Percentiles rank a stretch among this genome's conserved stretches.
Evolutionary conservation across 2,888 invertebrate genomes (phyloP).

Genomic region (Tinea pellionella): DNA sequence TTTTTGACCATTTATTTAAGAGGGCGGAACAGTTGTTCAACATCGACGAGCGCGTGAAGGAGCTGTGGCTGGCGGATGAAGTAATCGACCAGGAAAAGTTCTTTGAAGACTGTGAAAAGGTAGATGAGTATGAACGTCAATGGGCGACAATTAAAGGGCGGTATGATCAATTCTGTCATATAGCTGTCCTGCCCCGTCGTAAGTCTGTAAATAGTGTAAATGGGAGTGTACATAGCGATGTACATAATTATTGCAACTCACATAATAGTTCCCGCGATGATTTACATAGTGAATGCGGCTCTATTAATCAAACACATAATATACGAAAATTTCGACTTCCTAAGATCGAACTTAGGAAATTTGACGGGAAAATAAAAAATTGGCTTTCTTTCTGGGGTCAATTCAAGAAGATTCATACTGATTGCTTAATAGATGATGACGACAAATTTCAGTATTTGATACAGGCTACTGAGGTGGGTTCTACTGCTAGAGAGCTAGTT

Average conservation of each 20-base stretch:
- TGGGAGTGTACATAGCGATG: not conserved
- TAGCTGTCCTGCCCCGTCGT: not conserved
- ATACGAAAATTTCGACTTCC: too few relatives aligned
- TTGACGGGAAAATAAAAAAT: not conserved
- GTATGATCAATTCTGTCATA: not conserved
- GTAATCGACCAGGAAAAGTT: not conserved
- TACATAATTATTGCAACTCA: too few relatives aligned
- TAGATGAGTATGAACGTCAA: not conserved
- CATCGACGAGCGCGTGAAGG: not conserved
- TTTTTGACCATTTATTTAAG: not conserved
- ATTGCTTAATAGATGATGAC: too few relatives aligned
- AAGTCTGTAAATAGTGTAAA: not conserved
- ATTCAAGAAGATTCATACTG: not conserved
- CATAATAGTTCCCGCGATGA: too few relatives aligned
- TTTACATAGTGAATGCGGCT: too few relatives aligned
- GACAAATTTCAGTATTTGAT: too few relatives aligned
- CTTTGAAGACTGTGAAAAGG: not conserved
- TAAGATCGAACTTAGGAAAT: not conserved
- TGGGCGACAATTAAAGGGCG: not conserved
- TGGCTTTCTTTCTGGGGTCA: not conserved
- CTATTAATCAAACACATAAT: too few relatives aligned
- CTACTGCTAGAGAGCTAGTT: too few relatives aligned
- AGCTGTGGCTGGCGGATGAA: not conserved
- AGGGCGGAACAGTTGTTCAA: not conserved
- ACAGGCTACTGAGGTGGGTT: too few relatives aligned